A percentile compares a stretch with the other conserved stretches of the same genome.
These are phyloP conservation scores for Nephrotoma appendiculata DNA, from an alignment of 2,888 invertebrate species.

Conservation along the genomic window DNA sequence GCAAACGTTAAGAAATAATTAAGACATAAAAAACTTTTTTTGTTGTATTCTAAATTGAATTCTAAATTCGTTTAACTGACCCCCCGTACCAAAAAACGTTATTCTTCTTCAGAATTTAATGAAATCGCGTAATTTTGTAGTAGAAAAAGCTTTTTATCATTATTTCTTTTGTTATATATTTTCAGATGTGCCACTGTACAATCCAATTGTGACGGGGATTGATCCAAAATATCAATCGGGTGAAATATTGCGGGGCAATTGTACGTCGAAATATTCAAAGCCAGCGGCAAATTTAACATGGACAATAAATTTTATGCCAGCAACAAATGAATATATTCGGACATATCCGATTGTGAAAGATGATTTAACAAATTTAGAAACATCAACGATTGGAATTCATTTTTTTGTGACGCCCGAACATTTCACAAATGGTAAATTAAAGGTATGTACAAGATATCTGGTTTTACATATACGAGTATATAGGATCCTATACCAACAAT, in stretches of 20 bases:
- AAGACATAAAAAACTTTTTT: neutral
- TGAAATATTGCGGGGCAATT: slow-evolving; percentile 31
- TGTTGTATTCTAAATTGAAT: neutral
- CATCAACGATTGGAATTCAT: slow-evolving; percentile 36
- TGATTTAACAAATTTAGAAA: slow-evolving; percentile 31
- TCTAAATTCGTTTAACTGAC: neutral
- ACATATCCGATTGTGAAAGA: slow-evolving; percentile 28
- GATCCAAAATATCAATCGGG: slow-evolving; percentile 29
- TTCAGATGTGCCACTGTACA: slow-evolving; percentile 29
- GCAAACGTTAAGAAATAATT: neutral
- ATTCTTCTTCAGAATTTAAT: no score
- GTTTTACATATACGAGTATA: no score
- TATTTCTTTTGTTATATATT: slow-evolving; percentile 9
- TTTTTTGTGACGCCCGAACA: slow-evolving; percentile 37
- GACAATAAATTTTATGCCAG: slow-evolving; percentile 28
- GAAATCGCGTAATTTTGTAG: neutral
- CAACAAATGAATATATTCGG: slow-evolving; percentile 27
- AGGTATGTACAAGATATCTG: slow-evolving; percentile 22
- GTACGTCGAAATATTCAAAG: slow-evolving; percentile 30
- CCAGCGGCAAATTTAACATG: slow-evolving; percentile 35
- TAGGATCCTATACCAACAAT: neutral
- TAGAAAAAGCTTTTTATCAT: neutral
- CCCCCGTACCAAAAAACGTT: neutral
- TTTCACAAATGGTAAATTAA: slow-evolving; percentile 37
- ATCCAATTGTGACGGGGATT: slow-evolving; percentile 30